Evolutionary conservation across 2,888 invertebrate genomes (phyloP).

Genomic region (Choreutis nemorana): DNA sequence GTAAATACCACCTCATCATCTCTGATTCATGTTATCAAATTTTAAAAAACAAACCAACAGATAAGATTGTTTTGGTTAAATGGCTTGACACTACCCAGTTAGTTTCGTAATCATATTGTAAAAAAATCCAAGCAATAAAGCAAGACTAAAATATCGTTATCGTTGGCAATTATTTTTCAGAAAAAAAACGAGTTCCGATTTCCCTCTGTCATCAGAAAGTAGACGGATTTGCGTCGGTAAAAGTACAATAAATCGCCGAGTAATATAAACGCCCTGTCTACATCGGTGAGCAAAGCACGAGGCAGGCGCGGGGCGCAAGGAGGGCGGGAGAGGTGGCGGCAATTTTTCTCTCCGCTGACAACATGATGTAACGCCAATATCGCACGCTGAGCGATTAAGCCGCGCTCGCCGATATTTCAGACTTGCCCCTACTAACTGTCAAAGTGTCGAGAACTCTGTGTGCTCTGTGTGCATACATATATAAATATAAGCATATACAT

Average conservation of each 20-base stretch:
- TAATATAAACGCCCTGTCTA: conserved; percentile 59
- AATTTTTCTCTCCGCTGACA: conserved; percentile 66
- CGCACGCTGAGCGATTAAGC: conserved; percentile 65
- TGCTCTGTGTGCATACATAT: conserved; percentile 16
- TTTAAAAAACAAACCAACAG: no score
- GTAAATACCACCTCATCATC: no score
- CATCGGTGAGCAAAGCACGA: conserved; percentile 30
- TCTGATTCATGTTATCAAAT: no score
- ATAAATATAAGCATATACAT: conserved; percentile 15
- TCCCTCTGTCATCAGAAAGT: no score
- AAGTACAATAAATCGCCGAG: conserved; percentile 57
- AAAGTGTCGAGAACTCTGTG: conserved; percentile 49
- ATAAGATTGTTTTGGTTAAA: no score
- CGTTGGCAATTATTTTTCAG: no score
- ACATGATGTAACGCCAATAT: conserved; percentile 67
- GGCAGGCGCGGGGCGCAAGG: conserved; percentile 22
- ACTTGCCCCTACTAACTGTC: conserved; percentile 64
- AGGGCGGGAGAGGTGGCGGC: conserved; percentile 41
- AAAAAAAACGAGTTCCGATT: no score
- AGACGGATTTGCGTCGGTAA: conserved; percentile 30
- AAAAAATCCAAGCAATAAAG: no score
- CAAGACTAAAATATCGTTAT: no score
- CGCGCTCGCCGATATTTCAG: conserved; percentile 64
- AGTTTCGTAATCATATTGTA: no score
- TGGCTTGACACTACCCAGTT: no score